Conservation (phyloP, 2,888 invertebrate genomes). For the Xylota segnis region DNA sequence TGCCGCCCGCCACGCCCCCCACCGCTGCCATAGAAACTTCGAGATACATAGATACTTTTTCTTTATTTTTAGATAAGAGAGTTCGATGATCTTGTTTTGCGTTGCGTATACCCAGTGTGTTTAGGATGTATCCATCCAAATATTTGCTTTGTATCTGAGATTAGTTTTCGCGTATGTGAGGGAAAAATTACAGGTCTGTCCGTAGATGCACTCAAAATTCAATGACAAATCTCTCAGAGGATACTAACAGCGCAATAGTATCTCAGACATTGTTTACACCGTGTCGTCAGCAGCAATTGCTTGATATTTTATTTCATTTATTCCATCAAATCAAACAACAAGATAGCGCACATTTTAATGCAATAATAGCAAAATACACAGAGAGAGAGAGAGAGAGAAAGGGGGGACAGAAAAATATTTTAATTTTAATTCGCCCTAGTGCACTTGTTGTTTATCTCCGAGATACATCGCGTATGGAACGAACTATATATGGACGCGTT, state of each 20-base stretch:
- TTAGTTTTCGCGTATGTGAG: not conserved
- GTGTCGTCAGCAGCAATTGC: not conserved
- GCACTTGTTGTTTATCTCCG: not conserved
- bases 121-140: not conserved
- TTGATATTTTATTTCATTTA: conserved; percentile 8
- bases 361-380: not conserved
- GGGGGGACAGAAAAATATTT: not conserved
- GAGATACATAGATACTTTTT: not conserved
- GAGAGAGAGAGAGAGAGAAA: not conserved
- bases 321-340: not conserved
- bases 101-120: not conserved
- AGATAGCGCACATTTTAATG: not conserved
- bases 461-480: not conserved
- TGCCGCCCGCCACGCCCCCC: not conserved
- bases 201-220: too few species aligned
- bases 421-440: conserved; percentile 4
- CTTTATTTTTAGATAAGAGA: conserved; percentile 37
- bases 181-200: too few species aligned
- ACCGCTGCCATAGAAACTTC: not conserved
- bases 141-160: not conserved
- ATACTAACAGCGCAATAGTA: not conserved
- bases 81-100: conserved; percentile 53
- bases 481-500: not conserved
- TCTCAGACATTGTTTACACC: conserved; percentile 3
- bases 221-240: too few species aligned